Conservation (phyloP, 1,140 invertebrate genomes). For the Lordiphosa stackelbergi region DNA sequence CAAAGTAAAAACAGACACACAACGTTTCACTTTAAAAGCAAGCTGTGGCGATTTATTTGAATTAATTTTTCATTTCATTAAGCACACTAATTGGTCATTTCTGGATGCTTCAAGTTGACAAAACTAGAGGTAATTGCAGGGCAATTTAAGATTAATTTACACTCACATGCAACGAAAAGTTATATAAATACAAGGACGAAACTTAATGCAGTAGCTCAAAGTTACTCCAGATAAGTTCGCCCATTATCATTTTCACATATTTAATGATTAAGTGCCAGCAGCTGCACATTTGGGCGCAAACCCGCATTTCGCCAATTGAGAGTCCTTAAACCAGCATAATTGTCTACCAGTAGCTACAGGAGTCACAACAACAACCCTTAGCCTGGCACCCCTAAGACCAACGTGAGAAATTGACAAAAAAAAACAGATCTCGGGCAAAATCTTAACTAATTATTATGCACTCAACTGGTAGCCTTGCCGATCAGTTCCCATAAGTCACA, state of each 20-base stretch:
- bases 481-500: constrained; percentile 50
- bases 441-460: constrained; percentile 68
- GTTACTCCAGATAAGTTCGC: too few relatives aligned
- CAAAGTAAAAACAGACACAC: too few relatives aligned
- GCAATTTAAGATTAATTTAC: constrained; percentile 21
- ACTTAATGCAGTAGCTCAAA: too few relatives aligned
- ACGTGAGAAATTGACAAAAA: constrained; percentile 44
- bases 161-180: too few relatives aligned
- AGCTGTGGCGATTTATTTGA: constrained; percentile 19
- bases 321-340: constrained; percentile 36
- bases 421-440: constrained; percentile 31
- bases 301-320: constrained; percentile 20
- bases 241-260: too few relatives aligned
- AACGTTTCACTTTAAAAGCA: too few relatives aligned
- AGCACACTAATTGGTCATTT: constrained; percentile 6
- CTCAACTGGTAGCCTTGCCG: constrained; percentile 36
- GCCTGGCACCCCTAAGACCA: constrained; percentile 3
- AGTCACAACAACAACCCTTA: constrained; percentile 21
- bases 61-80: constrained; percentile 46
- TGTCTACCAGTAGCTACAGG: constrained; percentile 52
- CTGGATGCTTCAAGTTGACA: constrained; percentile 4
- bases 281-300: too few relatives aligned
- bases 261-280: too few relatives aligned
- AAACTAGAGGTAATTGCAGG: not conserved
- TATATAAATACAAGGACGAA: too few relatives aligned